Percentiles rank a stretch among this genome's conserved stretches.
phyloP scores from a whole-genome alignment of 2,888 invertebrate genomes.

The Tenthredo distinguenda region DNA sequence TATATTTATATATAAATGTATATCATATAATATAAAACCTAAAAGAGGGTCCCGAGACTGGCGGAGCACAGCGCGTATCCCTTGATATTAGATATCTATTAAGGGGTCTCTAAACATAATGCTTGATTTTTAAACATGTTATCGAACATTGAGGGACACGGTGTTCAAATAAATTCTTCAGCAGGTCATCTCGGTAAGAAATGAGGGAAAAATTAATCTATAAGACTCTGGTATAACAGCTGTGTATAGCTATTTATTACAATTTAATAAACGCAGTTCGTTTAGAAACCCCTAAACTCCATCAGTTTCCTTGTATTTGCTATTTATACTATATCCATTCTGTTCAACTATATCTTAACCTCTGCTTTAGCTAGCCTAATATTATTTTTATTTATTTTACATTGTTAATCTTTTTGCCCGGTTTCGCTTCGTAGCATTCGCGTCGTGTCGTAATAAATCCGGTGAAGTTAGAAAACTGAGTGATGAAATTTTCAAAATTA shows the following conservation, averaged over 20 bases:
- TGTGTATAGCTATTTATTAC: background rate
- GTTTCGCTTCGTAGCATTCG: background rate
- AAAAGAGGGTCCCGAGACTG: constrained; percentile 76
- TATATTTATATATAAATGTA: constrained; percentile 62
- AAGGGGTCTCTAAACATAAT: constrained; percentile 43
- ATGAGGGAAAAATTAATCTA: background rate
- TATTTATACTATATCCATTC: constrained; percentile 48
- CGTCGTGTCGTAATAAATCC: constrained; percentile 2
- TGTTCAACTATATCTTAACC: constrained; percentile 55
- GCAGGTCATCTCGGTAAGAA: background rate
- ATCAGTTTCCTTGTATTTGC: constrained; percentile 37
- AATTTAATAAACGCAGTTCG: background rate
- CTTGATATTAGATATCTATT: constrained; percentile 42
- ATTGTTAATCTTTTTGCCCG: constrained; percentile 32
- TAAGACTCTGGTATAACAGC: background rate
- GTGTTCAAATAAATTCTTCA: background rate
- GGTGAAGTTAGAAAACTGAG: constrained; percentile 27
- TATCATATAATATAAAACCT: constrained; percentile 76
- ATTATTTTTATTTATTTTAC: constrained; percentile 55
- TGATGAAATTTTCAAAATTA: background rate
- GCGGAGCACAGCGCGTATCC: constrained; percentile 69
- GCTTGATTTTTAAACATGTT: background rate
- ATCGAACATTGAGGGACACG: background rate
- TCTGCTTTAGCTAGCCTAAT: constrained; percentile 65
- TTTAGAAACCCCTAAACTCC: constrained; percentile 42